Evolutionary conservation across 2,113 vertebrate genomes (phyloP).

Genomic region (Rallus limicola): DNA sequence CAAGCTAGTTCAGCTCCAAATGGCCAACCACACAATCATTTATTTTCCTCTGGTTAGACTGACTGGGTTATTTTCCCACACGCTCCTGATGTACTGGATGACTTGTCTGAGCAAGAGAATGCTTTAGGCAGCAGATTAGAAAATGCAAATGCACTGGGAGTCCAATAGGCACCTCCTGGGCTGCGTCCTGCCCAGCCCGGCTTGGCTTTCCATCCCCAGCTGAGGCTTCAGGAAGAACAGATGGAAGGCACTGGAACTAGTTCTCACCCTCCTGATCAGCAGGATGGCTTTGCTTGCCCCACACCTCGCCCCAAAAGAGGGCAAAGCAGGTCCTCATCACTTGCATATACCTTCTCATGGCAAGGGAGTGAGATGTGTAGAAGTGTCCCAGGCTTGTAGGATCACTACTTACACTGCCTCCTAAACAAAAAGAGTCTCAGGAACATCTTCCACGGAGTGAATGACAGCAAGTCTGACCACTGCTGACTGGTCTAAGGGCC

Average conservation of each 20-base stretch:
- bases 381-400: not conserved
- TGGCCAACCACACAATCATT: constrained; percentile 17
- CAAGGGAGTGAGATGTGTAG: not conserved
- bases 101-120: constrained; percentile 74
- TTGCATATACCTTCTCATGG: not conserved
- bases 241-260: not conserved
- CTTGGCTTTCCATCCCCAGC: not conserved
- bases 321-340: not conserved
- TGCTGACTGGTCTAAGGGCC: not conserved
- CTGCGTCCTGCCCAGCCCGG: not conserved
- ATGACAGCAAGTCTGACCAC: not conserved
- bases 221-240: not conserved
- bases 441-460: not conserved
- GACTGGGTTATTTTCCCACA: constrained; percentile 71
- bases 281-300: not conserved
- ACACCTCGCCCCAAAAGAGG: not conserved
- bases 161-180: constrained; percentile 26
- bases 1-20: constrained; percentile 50
- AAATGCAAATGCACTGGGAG: constrained; percentile 53
- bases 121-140: constrained; percentile 69
- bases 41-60: not conserved
- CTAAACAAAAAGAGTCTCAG: not conserved
- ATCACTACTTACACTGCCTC: not conserved
- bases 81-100: constrained; percentile 22
- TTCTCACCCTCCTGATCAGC: fast-evolving